phyloP scores from a whole-genome alignment of 2,888 invertebrate genomes.

The Cantharis rufa region DNA sequence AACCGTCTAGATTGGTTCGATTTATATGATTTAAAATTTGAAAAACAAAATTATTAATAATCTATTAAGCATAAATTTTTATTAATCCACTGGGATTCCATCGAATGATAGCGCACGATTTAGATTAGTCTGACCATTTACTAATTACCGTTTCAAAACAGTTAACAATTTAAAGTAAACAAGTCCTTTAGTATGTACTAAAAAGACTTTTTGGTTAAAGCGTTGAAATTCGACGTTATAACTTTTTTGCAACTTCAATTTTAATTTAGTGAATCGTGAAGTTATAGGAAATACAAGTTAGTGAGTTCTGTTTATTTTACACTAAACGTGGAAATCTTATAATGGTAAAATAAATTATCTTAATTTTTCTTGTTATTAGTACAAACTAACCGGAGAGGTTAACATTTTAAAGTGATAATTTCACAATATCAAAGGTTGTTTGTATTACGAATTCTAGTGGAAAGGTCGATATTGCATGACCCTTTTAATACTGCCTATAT shows the following conservation, averaged over 20 bases:
- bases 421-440: constrained; percentile 9
- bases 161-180: background rate
- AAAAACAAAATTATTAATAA: background rate
- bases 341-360: too few relatives aligned
- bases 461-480: constrained; percentile 29
- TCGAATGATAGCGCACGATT: background rate
- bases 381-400: background rate
- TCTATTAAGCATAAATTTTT: background rate
- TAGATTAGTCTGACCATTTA: background rate
- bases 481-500: constrained; percentile 18
- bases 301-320: background rate
- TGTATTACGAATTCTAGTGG: constrained; percentile 22
- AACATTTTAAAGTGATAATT: background rate
- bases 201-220: background rate
- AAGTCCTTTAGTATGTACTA: background rate
- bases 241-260: background rate
- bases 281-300: background rate
- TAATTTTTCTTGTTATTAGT: too few relatives aligned
- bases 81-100: background rate
- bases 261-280: background rate
- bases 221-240: background rate
- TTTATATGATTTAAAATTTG: background rate
- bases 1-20: background rate
- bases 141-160: background rate
- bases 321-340: too few relatives aligned